Evolutionary conservation across 2,113 vertebrate species (phyloP), one percentile per base, ranked within the genome.

Genomic region (Myodes glareolus): DNA sequence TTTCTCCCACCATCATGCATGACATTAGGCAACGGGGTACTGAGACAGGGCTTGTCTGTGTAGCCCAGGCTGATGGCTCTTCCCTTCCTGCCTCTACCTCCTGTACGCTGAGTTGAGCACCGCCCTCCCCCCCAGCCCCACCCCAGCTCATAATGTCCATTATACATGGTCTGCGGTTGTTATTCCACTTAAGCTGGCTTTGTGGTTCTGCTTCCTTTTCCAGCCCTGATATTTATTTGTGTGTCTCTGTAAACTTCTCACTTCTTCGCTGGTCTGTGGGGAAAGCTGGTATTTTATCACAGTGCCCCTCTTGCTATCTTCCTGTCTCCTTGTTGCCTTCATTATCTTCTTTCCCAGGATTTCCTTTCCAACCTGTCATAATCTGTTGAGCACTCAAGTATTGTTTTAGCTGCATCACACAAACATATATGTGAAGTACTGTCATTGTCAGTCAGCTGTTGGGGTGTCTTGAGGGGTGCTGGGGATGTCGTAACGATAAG

Each of bases 211-310:
- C 29, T 0, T 81, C 63, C 12, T 39, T 39, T 84, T 86, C 90
- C 58, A 76, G 80, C 68, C 45, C 72, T 81, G 8, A 45, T 67
- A 12, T 65, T 90, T 75, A 8, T 70, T 92, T 75, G 58, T 78
- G 13, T 31, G 39, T 3, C 90, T 93, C 90, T 92, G 21, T 73
- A 55, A 76, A 11, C 94, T 68, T 78, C 45, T 52, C 36, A 25
- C 12, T 25, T 25, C 63, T 61, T 45, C 85, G 50, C 76, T 78
- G 6, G 77, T 72, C 50, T 70, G 39, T 88, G 94, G 52, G 45
- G 84, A 96, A 91, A 47, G 21, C 45, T 3, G 33, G n/a, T 45
- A 36, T 88, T 78, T 92, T 73, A 90, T 50, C 93, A 61, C 80
- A 27, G 45, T 61, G 47, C 39, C 82, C 19, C 63, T 86, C 19